Evolutionary conservation across 1,140 invertebrate species (phyloP).

Genomic region (Spodoptera frugiperda): DNA sequence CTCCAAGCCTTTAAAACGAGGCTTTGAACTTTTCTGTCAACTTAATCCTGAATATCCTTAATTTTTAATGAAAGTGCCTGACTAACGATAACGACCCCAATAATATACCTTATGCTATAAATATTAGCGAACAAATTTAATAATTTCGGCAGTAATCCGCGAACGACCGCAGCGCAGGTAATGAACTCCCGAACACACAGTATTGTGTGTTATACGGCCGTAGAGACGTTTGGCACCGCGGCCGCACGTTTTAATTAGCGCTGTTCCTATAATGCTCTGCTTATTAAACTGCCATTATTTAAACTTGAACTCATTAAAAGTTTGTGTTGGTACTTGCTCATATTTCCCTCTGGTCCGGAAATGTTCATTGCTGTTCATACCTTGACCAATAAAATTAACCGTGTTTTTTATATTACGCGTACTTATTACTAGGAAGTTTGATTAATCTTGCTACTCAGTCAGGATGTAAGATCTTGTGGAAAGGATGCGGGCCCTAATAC

Average conservation of each 20-base stretch:
- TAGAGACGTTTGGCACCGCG: neutral
- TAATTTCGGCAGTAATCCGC: constrained; percentile 12
- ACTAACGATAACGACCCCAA: neutral
- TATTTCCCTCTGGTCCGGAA: neutral
- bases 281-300: constrained; percentile 34
- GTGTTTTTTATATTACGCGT: too few species aligned
- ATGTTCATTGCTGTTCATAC: neutral
- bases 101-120: neutral
- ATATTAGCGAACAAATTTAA: neutral
- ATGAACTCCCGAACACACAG: constrained; percentile 3
- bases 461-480: too few species aligned
- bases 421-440: too few species aligned
- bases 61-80: neutral
- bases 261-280: constrained; percentile 2
- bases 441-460: too few species aligned
- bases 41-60: neutral
- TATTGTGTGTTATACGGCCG: constrained; percentile 18
- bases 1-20: constrained; percentile 1
- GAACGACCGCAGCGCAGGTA: constrained; percentile 1
- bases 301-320: constrained; percentile 31
- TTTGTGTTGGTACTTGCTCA: neutral
- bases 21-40: neutral
- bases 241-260: constrained; percentile 32
- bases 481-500: too few species aligned
- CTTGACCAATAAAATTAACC: neutral